Conservation (phyloP, 2,888 invertebrate genomes). For the Carpatolechia fugitivella region DNA sequence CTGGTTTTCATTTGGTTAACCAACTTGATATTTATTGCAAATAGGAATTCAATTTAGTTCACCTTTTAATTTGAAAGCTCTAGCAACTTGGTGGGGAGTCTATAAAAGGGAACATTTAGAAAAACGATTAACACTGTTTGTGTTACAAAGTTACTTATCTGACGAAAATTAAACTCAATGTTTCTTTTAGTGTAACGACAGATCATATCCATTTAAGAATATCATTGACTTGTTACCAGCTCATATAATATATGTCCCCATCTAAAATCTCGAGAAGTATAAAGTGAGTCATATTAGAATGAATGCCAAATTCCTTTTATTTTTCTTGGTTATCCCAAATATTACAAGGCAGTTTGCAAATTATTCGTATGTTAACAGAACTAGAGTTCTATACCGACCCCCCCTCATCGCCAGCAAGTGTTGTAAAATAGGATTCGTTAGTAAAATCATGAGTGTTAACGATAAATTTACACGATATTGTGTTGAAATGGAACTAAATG, state of each 20-base stretch:
- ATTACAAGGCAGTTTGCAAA: too few relatives aligned
- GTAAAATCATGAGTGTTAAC: background rate
- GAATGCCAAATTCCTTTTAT: too few relatives aligned
- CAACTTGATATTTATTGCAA: slow-evolving; percentile 2
- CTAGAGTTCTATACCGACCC: background rate
- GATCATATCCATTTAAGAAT: too few relatives aligned
- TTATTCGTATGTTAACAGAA: background rate
- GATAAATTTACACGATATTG: background rate
- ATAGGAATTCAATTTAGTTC: background rate
- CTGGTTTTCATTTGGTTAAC: slow-evolving; percentile 10
- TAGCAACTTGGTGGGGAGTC: slow-evolving; percentile 5
- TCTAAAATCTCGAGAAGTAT: too few relatives aligned
- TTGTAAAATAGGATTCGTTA: background rate
- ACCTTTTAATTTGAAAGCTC: slow-evolving; percentile 6
- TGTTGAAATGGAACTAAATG: background rate
- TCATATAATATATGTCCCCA: too few relatives aligned
- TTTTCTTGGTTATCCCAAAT: too few relatives aligned
- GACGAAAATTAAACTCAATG: background rate
- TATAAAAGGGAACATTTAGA: background rate
- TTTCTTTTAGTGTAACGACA: background rate
- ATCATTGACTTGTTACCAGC: too few relatives aligned
- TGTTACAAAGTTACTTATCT: background rate
- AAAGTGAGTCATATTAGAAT: too few relatives aligned
- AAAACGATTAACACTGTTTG: background rate
- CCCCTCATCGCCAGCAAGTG: background rate